phyloP scores from a whole-genome alignment of 2,113 vertebrate species.

The Sprattus sprattus region DNA sequence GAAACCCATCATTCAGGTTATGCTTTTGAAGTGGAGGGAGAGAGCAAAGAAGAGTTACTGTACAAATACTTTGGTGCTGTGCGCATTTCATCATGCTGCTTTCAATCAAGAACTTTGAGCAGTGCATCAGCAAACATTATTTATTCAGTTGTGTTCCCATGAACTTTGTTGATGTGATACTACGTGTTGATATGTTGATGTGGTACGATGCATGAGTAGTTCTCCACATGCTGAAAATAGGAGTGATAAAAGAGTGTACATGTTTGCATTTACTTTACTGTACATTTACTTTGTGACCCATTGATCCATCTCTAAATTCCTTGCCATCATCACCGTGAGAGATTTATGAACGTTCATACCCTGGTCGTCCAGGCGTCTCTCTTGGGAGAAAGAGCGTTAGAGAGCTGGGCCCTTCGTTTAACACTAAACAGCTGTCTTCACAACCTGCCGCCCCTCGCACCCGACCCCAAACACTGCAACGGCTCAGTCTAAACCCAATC shows the following conservation, averaged over 20 bases:
- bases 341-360: slow-evolving; percentile 25
- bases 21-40: not conserved
- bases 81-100: not conserved
- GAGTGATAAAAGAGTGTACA: not conserved
- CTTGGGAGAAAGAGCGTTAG: slow-evolving; percentile 22
- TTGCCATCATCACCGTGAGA: slow-evolving; percentile 26
- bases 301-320: slow-evolving; percentile 5
- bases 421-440: slow-evolving; percentile 41
- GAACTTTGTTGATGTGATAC: not conserved
- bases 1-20: not conserved
- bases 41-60: not conserved
- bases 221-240: not conserved
- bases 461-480: not conserved
- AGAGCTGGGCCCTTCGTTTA: not conserved
- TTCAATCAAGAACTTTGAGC: not conserved
- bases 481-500: not conserved
- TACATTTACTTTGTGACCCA: not conserved
- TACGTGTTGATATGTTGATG: not conserved
- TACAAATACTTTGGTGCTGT: not conserved
- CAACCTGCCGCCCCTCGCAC: not conserved
- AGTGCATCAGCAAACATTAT: not conserved
- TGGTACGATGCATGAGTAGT: not conserved
- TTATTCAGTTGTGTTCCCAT: not conserved
- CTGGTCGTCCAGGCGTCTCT: slow-evolving; percentile 17
- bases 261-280: not conserved